Conservation (phyloP, 2,888 invertebrate genomes). For the Copidosoma aretas region DNA sequence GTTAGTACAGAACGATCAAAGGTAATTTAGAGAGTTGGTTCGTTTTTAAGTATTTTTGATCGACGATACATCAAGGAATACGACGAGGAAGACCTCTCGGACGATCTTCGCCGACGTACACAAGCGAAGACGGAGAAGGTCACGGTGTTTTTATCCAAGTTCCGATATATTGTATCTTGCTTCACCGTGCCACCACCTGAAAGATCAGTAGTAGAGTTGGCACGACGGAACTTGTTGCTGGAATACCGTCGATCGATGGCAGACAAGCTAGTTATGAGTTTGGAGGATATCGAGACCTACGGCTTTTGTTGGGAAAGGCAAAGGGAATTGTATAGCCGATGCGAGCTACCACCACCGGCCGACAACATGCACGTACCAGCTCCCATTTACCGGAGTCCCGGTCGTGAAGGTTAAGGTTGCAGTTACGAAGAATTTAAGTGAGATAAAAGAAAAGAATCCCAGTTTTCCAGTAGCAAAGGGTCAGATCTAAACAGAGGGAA, state of each 20-base stretch:
- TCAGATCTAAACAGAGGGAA: too few species aligned
- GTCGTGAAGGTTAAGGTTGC: too few species aligned
- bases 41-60: background rate
- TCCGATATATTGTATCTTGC: background rate
- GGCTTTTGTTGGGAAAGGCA: background rate
- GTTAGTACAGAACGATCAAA: background rate
- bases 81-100: background rate
- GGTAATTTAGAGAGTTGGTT: background rate
- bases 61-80: background rate
- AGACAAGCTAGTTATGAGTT: background rate
- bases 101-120: background rate
- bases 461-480: too few species aligned
- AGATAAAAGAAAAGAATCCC: too few species aligned
- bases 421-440: too few species aligned
- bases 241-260: background rate
- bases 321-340: too few species aligned
- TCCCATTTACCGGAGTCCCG: too few species aligned
- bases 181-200: background rate
- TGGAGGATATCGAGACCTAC: background rate
- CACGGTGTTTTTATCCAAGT: background rate
- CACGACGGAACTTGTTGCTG: background rate
- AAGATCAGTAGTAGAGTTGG: background rate
- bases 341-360: too few species aligned
- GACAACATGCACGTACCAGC: too few species aligned
- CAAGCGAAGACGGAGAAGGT: background rate